Evolutionary conservation across 2,797 vertebrate genomes (phyloP).

Genomic region (Leuciscus waleckii): DNA sequence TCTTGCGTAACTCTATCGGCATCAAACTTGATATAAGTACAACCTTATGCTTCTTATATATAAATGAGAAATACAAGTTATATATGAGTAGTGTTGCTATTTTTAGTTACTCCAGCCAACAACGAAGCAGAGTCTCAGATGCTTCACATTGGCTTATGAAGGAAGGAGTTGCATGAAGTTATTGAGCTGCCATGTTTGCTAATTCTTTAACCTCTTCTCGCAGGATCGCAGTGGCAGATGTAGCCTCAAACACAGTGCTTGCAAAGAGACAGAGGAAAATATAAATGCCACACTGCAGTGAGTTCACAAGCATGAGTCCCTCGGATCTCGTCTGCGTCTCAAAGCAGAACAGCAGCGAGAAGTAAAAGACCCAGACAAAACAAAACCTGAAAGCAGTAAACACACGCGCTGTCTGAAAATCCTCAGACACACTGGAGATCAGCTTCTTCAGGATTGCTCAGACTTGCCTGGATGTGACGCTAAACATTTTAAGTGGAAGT

Average conservation of each 20-base stretch:
- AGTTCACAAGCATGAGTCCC: background rate
- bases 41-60: no score
- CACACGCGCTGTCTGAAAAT: background rate
- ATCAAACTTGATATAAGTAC: background rate
- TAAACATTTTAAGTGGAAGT: slow-evolving; percentile 56
- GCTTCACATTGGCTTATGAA: slow-evolving; percentile 4
- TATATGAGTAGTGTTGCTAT: no score
- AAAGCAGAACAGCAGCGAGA: background rate
- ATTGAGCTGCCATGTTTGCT: slow-evolving; percentile 8
- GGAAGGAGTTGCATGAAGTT: background rate
- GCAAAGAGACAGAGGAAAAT: slow-evolving; percentile 13
- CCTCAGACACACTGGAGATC: slow-evolving; percentile 40
- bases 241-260: slow-evolving; percentile 20
- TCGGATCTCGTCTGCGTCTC: slow-evolving; percentile 3
- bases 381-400: background rate
- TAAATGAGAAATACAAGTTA: no score
- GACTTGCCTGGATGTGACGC: slow-evolving; percentile 45
- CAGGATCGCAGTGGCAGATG: slow-evolving; percentile 50
- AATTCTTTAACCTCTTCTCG: slow-evolving; percentile 43
- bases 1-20: no score
- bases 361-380: background rate
- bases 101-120: background rate
- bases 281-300: background rate
- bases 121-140: background rate
- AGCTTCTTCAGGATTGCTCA: slow-evolving; percentile 9